Base-by-base conservation (phyloP, 2,797 vertebrate species). In the Anableps anableps region DNA sequence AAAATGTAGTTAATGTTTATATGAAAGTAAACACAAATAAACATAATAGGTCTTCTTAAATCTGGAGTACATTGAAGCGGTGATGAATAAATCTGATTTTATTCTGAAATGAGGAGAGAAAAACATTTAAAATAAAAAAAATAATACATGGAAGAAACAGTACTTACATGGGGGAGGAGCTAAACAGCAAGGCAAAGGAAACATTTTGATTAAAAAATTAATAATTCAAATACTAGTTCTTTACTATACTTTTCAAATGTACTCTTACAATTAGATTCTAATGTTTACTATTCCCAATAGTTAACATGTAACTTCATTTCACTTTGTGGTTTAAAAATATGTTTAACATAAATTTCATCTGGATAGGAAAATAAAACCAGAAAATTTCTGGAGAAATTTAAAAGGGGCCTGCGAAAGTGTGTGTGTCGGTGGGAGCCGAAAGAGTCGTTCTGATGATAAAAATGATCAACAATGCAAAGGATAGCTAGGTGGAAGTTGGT, bases 161-260 rank as follows among this genome's bases (percentile, higher is more conserved):
- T 16, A 60, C 58, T 60, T 60, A 60, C 0, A 0, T 60, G 1
- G 14, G 0, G 4, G 0, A 60, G 14, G 14, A 31, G 58, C 58
- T 60, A 31, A 31, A 60, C 14, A 31, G 1, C 14, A 31, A 0
- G 29, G 31, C 29, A 31, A 1, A 14, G 26, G 58, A 16, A 31
- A 60, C 16, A 31, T 29, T 60, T 6, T 60, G 58, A 60, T n/a
- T 31, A 5, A 31, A 60, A 31, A 60, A 5, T 31, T 31, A 0
- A 16, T 0, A 31, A 58, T 5, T 60, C 4, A 13, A 60, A 60
- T 58, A 53, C 2, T 47, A 29, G 23, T 17, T 60, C 11, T 5
- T 60, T 60, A 14, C 14, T 7, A 7, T 5, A 2, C 5, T 60
- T 60, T 60, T 17, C 55, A 60, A n/a, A 60, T 9, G 31, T 31